These are phyloP conservation scores for Drosophila paracracens DNA, from an alignment of 2,888 invertebrate species.

Conservation along the genomic window DNA sequence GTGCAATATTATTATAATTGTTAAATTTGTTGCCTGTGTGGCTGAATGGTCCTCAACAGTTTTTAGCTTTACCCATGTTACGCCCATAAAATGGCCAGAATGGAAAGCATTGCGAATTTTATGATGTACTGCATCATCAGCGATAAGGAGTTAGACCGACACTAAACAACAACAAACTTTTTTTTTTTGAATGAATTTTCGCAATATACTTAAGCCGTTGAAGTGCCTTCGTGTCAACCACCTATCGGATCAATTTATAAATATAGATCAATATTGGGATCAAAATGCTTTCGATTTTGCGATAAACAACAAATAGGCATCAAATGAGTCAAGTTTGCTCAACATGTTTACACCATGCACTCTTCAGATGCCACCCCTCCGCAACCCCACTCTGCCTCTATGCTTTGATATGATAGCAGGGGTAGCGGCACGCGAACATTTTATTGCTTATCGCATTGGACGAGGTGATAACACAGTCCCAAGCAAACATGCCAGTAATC, in stretches of 20 bases:
- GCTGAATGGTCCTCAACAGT: slow-evolving; percentile 5
- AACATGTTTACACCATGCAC: slow-evolving; percentile 32
- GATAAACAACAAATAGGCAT: slow-evolving; percentile 40
- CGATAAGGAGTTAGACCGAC: slow-evolving; percentile 21
- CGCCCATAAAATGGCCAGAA: slow-evolving; percentile 38
- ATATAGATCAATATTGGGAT: not conserved
- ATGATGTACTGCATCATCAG: slow-evolving; percentile 49
- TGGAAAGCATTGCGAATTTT: slow-evolving; percentile 3
- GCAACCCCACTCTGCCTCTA: not conserved
- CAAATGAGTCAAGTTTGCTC: slow-evolving; percentile 36
- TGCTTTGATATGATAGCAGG: not conserved
- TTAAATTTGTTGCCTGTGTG: not conserved
- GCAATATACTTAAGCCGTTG: slow-evolving; percentile 11
- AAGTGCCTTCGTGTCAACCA: slow-evolving; percentile 41
- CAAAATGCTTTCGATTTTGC: slow-evolving; percentile 41
- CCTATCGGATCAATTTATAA: slow-evolving; percentile 35
- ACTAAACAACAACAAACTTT: no score
- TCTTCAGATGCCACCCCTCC: not conserved
- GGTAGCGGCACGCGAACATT: slow-evolving; percentile 63
- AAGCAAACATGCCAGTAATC: slow-evolving; percentile 33
- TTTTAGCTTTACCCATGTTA: slow-evolving; percentile 12
- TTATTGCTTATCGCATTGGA: slow-evolving; percentile 57
- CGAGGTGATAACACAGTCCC: slow-evolving; percentile 45
- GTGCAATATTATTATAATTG: not conserved
- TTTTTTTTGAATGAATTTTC: not conserved